Base-by-base conservation (phyloP, 2,888 invertebrate species). In the Lepidochrysops patricia region DNA sequence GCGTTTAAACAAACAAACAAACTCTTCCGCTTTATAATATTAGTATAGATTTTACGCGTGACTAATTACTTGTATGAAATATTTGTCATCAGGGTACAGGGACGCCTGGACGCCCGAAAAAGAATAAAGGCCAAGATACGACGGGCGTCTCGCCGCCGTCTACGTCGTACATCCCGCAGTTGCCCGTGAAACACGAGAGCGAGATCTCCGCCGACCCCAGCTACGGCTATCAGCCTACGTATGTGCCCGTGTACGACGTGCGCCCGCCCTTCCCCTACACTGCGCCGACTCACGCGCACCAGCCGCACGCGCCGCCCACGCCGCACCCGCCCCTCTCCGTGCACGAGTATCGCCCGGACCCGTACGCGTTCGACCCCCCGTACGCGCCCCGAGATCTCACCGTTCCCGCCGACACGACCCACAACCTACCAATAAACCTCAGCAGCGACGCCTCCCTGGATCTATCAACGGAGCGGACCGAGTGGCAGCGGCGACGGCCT, bases 361-460 rank as follows among this genome's bases (percentile, higher is more conserved):
- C 80, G 15, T 82, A 83, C 72, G 74, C 67, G 15, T 80, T 78
- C 72, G 82, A 81, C 57, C 72, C 78, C 6, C 61, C 75, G 4
- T 79, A 77, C 71, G 77, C 75, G 43, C 72, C 80, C 43, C 79
- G 78, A 61, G 84, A 83, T 69, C 78, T 84, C 58, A 73, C 80
- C 12, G 70, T 79, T 4, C 76, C 80, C 4, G 61, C 79, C 57
- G 84, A 84, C 70, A 60, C 75, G 23, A 65, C 75, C 1, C 84
- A 79, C 77, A 84, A 88, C 72, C 70, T 89, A 43, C 88, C 89
- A 63, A 90, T 90, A 69, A 90, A 89, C 74, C 77, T 89, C 56
- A 88, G 89, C 76, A 84, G 82, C 75, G 85, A 87, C 76, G 84
- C 83, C 9, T 82, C 84, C 29, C 80, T 87, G 35, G 89, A 88